Evolutionary conservation across 2,797 vertebrate genomes (phyloP).

Genomic region (Pipistrellus nathusii): DNA sequence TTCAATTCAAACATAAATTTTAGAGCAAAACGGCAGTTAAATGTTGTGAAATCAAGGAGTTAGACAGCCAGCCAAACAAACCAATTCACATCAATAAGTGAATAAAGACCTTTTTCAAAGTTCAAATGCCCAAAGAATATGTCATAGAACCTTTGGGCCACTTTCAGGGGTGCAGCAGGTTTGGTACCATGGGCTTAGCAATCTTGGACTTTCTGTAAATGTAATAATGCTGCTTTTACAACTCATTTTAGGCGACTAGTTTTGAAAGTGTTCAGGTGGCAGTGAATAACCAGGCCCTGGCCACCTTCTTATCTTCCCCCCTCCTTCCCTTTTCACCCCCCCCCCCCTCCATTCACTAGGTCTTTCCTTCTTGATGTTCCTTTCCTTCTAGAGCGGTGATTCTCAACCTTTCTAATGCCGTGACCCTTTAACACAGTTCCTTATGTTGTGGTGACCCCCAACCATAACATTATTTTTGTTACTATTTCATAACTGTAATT

Average conservation of each 20-base stretch:
- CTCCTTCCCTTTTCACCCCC: too few species aligned
- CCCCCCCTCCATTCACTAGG: background rate
- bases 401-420: too few species aligned
- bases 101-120: background rate
- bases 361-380: slow-evolving; percentile 44
- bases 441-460: too few species aligned
- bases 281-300: background rate
- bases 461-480: too few species aligned
- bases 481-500: too few species aligned
- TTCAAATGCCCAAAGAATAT: background rate
- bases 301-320: background rate
- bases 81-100: background rate
- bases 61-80: slow-evolving; percentile 19
- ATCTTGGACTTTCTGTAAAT: slow-evolving; percentile 51
- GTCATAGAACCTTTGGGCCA: background rate
- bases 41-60: slow-evolving; percentile 14
- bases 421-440: too few species aligned
- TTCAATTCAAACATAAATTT: slow-evolving; percentile 8
- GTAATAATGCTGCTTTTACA: background rate
- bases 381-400: background rate
- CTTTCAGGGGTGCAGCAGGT: background rate
- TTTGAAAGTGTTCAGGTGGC: background rate
- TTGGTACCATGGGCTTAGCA: background rate
- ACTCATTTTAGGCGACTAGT: background rate
- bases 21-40: background rate